Evolutionary conservation across 2,888 invertebrate genomes (phyloP), one percentile per base, ranked within the genome.

Genomic region (Calameuta filiformis): DNA sequence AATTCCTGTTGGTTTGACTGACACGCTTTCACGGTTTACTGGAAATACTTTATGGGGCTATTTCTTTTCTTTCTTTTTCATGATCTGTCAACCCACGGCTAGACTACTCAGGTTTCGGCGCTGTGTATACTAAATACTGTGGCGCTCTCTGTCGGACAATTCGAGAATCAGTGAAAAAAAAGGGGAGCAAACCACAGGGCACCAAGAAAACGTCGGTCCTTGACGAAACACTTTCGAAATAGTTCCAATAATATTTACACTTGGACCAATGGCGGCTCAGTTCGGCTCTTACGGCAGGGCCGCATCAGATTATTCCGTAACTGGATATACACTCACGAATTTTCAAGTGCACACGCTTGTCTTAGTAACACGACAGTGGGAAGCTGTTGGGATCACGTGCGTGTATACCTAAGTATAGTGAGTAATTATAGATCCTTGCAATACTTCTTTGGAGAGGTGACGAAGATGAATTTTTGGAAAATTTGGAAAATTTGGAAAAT

Each of bases 171-270:
- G 2, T 56, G 56, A 23, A 23, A 56, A n/a, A 40, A 56, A 56
- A 56, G 56, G 56, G 56, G 56, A 56, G 23, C 56, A 56, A 56
- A 23, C n/a, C n/a, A n/a, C 56, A 23, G 56, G 56, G 56, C 56
- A 56, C 23, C 56, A 23, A 56, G 56, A 56, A 56, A 56, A 56
- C 56, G 56, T 56, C 23, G 56, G 23, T 56, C 56, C 56, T 56
- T 15, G 23, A 56, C 56, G 23, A 73, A 30, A 73, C 23, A 73
- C n/a, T 75, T 75, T 37, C 31, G 56, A 40, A 69, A 75, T 68
- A 75, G 34, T 69, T 75, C 68, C 35, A 68, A 75, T 68, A 75
- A 75, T 75, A 75, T 75, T 75, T 75, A 75, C 68, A 34, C 75
- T 75, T n/a, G 68, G 68, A 6, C 23, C 33, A 69, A 33, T 75